Conservation (phyloP, 2,888 invertebrate genomes). For the Drosophila seclusa region DNA sequence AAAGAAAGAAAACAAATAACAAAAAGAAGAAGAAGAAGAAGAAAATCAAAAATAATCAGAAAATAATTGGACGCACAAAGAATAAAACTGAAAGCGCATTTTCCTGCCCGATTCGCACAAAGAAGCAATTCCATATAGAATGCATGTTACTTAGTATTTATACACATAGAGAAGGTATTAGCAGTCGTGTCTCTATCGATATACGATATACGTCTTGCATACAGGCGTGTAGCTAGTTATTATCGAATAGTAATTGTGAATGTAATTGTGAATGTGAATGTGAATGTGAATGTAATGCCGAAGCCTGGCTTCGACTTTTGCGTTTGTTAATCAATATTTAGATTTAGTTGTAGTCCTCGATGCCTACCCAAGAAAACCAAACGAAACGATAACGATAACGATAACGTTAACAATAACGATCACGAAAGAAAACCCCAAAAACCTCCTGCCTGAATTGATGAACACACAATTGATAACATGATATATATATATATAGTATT, state of each 20-base stretch:
- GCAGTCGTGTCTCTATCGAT: background rate
- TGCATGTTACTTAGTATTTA: conserved; percentile 17
- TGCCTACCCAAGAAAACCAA: conserved; percentile 14
- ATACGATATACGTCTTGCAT: background rate
- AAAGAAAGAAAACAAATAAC: background rate
- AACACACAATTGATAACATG: conserved; percentile 1
- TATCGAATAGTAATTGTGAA: conserved; percentile 22
- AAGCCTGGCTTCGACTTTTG: conserved; percentile 61
- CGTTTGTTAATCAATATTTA: conserved; percentile 46
- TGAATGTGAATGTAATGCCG: conserved; percentile 24
- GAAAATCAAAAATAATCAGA: background rate
- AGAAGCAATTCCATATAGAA: conserved; percentile 21
- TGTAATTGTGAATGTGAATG: background rate
- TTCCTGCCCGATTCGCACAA: background rate
- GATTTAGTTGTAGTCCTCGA: conserved; percentile 39
- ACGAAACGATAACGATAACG: background rate
- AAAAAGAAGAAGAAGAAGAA: background rate
- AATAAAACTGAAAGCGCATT: background rate
- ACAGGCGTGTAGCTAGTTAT: conserved; percentile 24
- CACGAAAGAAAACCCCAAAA: background rate
- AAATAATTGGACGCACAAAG: conserved; percentile 1
- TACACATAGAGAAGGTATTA: background rate
- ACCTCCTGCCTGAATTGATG: conserved; percentile 20
- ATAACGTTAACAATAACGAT: background rate
- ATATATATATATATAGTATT: conserved; percentile 4